Evolutionary conservation across 1,140 invertebrate genomes (phyloP).

Genomic region (Myzus persicae): DNA sequence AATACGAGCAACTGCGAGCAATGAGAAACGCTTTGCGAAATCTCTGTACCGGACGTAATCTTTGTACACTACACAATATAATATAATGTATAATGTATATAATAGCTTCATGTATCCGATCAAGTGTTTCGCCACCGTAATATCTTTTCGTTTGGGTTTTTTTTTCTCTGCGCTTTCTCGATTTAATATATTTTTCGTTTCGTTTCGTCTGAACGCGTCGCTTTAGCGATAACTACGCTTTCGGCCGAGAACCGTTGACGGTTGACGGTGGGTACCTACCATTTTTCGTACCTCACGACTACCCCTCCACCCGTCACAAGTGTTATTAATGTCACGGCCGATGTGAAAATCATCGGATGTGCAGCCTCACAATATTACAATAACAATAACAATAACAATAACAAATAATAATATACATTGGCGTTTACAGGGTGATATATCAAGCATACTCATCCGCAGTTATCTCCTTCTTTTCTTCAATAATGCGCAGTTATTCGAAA

Average conservation of each 20-base stretch:
- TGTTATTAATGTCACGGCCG: background rate
- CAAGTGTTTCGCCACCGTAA: background rate
- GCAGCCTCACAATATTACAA: background rate
- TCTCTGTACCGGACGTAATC: background rate
- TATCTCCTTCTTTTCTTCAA: background rate
- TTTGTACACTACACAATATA: background rate
- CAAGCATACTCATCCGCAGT: background rate
- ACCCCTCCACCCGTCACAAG: background rate
- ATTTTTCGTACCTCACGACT: background rate
- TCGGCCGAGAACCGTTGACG: background rate
- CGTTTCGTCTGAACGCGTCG: slow-evolving; percentile 4
- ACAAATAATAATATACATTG: too few species aligned
- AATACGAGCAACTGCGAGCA: too few species aligned
- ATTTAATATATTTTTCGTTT: background rate
- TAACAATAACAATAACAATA: background rate
- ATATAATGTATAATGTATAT: background rate
- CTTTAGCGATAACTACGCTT: background rate
- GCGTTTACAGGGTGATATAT: background rate
- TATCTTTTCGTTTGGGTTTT: background rate
- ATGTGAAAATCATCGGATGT: background rate
- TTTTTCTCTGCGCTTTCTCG: background rate
- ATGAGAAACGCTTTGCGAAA: background rate
- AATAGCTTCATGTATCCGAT: background rate
- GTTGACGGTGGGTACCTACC: background rate
- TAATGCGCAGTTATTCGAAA: background rate